Percentiles rank a stretch among this genome's conserved stretches.
Evolutionary conservation across 1,140 invertebrate species (phyloP).

Genomic region (Hylaeus volcanicus): DNA sequence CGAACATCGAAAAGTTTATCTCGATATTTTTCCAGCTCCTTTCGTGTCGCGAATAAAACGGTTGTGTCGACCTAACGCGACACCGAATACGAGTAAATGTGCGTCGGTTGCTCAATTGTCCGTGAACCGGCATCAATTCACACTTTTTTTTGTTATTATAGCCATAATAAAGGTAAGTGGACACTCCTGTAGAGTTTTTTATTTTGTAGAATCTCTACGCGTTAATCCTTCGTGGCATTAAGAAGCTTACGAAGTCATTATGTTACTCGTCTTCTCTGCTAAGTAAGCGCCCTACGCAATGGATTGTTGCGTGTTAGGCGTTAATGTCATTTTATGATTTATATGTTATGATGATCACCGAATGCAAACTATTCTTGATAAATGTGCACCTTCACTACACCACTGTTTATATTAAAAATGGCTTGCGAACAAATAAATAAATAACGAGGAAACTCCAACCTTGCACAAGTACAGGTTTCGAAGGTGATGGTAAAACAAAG

Average conservation of each 20-base stretch:
- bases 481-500: too few species aligned
- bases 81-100: neutral
- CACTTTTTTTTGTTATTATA: neutral
- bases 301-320: neutral
- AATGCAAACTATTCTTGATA: too few species aligned
- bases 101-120: too few species aligned
- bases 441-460: too few species aligned
- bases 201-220: neutral
- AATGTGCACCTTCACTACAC: too few species aligned
- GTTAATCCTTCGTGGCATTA: conserved; percentile 12
- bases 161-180: neutral
- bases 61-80: too few species aligned
- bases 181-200: neutral
- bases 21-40: neutral
- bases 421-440: too few species aligned
- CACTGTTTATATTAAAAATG: too few species aligned
- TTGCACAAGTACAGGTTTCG: too few species aligned
- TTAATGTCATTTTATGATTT: conserved; percentile 25
- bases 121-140: neutral
- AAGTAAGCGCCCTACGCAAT: neutral
- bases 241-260: conserved; percentile 27
- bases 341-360: neutral
- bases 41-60: too few species aligned
- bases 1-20: neutral
- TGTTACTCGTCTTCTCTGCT: neutral